Base-by-base conservation (phyloP, 2,888 invertebrate genomes). In the Orchesella flavescens region DNA sequence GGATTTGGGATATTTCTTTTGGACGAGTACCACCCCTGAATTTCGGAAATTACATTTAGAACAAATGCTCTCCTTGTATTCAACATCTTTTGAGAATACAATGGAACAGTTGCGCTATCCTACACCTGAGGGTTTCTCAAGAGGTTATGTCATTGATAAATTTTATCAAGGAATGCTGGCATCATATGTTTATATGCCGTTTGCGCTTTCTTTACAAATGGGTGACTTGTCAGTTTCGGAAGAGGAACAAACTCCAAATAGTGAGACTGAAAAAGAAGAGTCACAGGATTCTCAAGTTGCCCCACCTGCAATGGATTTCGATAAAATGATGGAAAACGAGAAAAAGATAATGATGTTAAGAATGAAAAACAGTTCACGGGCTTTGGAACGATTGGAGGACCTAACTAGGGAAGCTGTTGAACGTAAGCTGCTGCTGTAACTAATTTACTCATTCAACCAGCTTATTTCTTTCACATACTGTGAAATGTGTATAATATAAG, bases 181-280 rank as follows among this genome's bases (percentile, higher is more conserved):
- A n/a, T 74, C 66, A 0, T 88, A 74, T 34, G 15, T 81, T 1
- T 85, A 81, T 75, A 86, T 86, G 85, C 21, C 71, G 13, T 88
- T 87, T 79, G 87, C 88, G 7, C 75, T 88, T n/a, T 86, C 87
- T 0, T 44, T 88, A 10, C 88, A 88, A 69, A 46, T 86, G 57
- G 86, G 76, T 2, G 80, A 83, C 17, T 73, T 19, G 74, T 81
- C 65, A 44, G 24, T 21, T 34, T n/a, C 1, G 71, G 0, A 24
- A 44, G 9, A 23, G 21, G 21, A 23, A 17, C 49, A 23, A 65
- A 2, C 34, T 34, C 34, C 34, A 34, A n/a, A 43, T 46, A n/a
- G 19, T 3, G 53, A 21, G 43, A 5, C 43, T 7, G 65, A 9
- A 21, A 79, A 19, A 24, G 44, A 4, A 43, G 49, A 24, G 19